phyloP scores from a whole-genome alignment of 2,888 invertebrate species.

The Atrina japonica region DNA sequence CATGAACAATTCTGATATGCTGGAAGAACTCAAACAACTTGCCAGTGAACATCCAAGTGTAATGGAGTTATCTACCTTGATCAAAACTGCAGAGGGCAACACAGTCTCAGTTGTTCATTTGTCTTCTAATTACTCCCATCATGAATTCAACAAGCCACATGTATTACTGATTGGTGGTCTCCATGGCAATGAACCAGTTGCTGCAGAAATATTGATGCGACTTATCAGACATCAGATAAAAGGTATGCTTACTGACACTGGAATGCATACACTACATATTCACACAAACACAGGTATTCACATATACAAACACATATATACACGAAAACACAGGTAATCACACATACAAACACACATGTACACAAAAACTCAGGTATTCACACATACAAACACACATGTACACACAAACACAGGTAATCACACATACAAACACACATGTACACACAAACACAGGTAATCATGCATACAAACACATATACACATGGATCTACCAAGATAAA shows the following conservation, averaged over 20 bases:
- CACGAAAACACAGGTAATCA: no score
- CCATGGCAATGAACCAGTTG: slow-evolving; percentile 76
- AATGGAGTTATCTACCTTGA: slow-evolving; percentile 80
- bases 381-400: no score
- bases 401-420: no score
- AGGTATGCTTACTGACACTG: slow-evolving; percentile 54
- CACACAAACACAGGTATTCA: no score
- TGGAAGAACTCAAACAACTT: slow-evolving; percentile 85
- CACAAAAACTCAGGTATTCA: no score
- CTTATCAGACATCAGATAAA: slow-evolving; percentile 89
- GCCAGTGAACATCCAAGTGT: slow-evolving; percentile 86
- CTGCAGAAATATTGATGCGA: slow-evolving; percentile 75
- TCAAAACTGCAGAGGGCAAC: slow-evolving; percentile 50
- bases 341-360: no score
- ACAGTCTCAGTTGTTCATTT: slow-evolving; percentile 64
- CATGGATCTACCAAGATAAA: no score
- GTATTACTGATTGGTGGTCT: slow-evolving; percentile 90
- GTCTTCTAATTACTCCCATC: slow-evolving; percentile 51
- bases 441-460: no score
- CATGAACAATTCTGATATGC: slow-evolving; percentile 86
- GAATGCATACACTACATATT: no score
- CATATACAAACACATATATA: no score
- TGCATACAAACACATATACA: no score
- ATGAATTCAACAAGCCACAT: slow-evolving; percentile 85
- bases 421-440: no score